Evolutionary conservation across 2,113 vertebrate genomes (phyloP).

Genomic region (Butorides virescens): DNA sequence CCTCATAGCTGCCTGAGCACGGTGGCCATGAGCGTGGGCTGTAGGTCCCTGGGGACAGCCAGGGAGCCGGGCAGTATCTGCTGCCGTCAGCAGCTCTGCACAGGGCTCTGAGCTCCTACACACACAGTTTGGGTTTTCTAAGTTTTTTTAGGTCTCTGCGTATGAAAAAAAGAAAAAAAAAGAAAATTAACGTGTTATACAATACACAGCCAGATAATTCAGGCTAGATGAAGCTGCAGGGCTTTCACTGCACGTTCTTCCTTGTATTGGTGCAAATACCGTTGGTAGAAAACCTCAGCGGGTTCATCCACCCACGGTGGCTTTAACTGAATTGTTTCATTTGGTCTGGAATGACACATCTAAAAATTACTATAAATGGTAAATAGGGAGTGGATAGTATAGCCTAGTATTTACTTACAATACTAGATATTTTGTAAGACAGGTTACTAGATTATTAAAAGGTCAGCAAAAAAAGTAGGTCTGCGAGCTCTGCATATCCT

Average conservation of each 20-base stretch:
- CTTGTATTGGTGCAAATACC: not conserved
- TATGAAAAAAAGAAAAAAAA: not conserved
- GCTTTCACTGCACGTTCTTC: not conserved
- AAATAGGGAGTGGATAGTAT: not conserved
- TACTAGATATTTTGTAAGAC: not conserved
- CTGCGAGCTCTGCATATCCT: not conserved
- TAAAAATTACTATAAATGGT: not conserved
- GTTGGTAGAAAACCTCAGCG: not conserved
- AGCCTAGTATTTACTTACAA: not conserved
- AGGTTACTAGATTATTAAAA: not conserved
- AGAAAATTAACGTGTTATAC: not conserved
- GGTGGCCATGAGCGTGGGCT: accelerated
- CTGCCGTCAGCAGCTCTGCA: not conserved
- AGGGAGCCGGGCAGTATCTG: not conserved
- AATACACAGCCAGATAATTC: not conserved
- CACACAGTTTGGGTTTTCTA: not conserved
- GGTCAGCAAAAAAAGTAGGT: not conserved
- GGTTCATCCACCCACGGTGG: not conserved
- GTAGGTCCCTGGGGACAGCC: not conserved
- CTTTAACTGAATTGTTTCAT: not conserved
- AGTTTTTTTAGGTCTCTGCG: not conserved
- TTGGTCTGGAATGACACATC: not conserved
- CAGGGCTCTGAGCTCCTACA: not conserved
- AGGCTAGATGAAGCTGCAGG: not conserved
- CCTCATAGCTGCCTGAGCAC: accelerated